phyloP scores from a whole-genome alignment of 2,888 invertebrate genomes.

The Orgyia antiqua region DNA sequence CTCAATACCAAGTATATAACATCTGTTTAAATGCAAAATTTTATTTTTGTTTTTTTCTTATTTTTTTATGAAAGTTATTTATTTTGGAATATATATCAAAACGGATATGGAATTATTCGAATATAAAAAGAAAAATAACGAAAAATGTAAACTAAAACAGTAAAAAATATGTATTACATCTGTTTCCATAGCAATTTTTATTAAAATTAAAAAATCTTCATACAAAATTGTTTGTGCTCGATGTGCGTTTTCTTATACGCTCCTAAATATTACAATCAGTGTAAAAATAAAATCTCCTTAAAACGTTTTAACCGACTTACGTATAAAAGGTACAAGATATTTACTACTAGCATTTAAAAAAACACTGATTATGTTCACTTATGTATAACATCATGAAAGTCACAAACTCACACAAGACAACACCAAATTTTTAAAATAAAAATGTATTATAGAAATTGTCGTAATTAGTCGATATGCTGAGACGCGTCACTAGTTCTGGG shows the following conservation, averaged over 20 bases:
- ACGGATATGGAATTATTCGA: conserved; percentile 31
- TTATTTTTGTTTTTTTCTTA: not conserved
- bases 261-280: conserved; percentile 48
- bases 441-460: conserved; percentile 45
- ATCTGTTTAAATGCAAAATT: conserved; percentile 14
- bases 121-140: conserved; percentile 7
- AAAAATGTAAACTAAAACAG: not conserved
- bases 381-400: conserved; percentile 23
- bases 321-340: conserved; percentile 54
- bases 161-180: conserved; percentile 1
- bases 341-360: conserved; percentile 32
- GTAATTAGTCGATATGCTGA: conserved; percentile 57
- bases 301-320: conserved; percentile 53
- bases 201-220: conserved; percentile 11
- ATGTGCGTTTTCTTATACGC: conserved; percentile 44
- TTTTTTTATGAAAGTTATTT: conserved; percentile 9
- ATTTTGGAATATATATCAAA: conserved; percentile 23
- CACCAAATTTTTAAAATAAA: conserved; percentile 59
- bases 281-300: conserved; percentile 62
- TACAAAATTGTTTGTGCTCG: conserved; percentile 39
- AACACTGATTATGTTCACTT: conserved; percentile 32
- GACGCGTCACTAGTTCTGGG: conserved; percentile 28
- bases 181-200: not conserved
- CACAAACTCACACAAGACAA: conserved; percentile 51
- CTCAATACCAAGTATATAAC: conserved; percentile 11